Conservation (phyloP, 2,113 vertebrate genomes). For the Nothoprocta pentlandii region DNA sequence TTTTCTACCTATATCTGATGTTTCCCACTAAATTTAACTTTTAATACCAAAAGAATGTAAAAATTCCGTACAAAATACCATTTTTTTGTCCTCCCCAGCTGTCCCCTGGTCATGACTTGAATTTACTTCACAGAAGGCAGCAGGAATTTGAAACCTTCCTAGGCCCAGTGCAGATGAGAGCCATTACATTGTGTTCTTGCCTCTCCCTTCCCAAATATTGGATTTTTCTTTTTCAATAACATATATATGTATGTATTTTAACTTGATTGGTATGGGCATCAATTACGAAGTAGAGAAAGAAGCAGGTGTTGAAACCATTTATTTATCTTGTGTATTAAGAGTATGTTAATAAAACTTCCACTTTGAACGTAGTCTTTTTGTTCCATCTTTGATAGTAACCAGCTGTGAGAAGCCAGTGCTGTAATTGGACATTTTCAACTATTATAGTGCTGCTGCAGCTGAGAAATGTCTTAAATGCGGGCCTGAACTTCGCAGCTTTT, state of each 20-base stretch:
- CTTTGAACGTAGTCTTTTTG: background rate
- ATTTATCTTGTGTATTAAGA: background rate
- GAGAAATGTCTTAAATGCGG: background rate
- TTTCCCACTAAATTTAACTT: background rate
- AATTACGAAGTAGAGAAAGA: background rate
- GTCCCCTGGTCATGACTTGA: background rate
- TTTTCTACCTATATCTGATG: background rate
- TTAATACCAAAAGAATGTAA: background rate
- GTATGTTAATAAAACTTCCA: background rate
- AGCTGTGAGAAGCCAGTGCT: background rate
- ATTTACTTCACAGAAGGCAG: background rate
- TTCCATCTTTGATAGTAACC: background rate
- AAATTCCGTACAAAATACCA: background rate
- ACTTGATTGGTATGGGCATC: background rate
- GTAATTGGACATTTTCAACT: background rate
- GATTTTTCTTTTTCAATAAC: background rate
- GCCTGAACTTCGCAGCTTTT: background rate
- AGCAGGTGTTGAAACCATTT: background rate
- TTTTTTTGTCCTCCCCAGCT: background rate
- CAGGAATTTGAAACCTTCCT: background rate
- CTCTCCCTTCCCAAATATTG: background rate
- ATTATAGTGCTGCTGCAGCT: background rate
- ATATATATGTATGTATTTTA: background rate
- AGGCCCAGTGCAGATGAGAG: background rate
- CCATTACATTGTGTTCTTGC: background rate